These are phyloP conservation scores for Oscheius onirici DNA, from an alignment of 2,888 invertebrate genomes.

Conservation along the genomic window DNA sequence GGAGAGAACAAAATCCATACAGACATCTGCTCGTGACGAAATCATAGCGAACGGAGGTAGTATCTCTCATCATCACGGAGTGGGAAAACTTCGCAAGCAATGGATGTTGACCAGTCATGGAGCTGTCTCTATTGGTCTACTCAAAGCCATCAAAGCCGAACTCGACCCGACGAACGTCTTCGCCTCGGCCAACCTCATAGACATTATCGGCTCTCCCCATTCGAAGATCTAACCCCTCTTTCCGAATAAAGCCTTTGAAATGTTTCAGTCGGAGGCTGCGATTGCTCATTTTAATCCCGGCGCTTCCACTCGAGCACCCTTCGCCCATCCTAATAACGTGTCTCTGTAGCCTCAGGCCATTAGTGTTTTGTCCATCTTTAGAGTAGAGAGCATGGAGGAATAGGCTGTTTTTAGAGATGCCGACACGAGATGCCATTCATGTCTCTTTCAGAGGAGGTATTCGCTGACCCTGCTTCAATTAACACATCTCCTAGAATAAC, in stretches of 20 bases:
- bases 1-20: slow-evolving; percentile 39
- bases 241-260: slow-evolving; percentile 12
- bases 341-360: slow-evolving; percentile 8
- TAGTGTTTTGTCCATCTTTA: slow-evolving; percentile 13
- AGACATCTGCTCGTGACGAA: slow-evolving; percentile 86
- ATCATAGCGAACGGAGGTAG: slow-evolving; percentile 90
- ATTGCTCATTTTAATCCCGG: slow-evolving; percentile 27
- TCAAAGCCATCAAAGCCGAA: slow-evolving; percentile 82
- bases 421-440: background rate
- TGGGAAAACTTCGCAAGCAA: slow-evolving; percentile 81
- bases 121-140: slow-evolving; percentile 81
- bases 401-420: slow-evolving; percentile 25
- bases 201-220: slow-evolving; percentile 53
- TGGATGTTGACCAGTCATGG: slow-evolving; percentile 89
- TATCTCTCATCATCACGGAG: slow-evolving; percentile 93
- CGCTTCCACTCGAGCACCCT: slow-evolving; percentile 8
- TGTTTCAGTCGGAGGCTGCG: slow-evolving; percentile 5
- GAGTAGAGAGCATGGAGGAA: slow-evolving; percentile 1
- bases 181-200: slow-evolving; percentile 84
- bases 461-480: background rate
- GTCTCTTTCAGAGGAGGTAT: background rate
- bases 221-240: slow-evolving; percentile 38
- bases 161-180: slow-evolving; percentile 95
- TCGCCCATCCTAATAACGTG: slow-evolving; percentile 20
- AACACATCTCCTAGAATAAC: background rate